phyloP scores from a whole-genome alignment of 1,140 invertebrate genomes.

The Drusus annulatus region DNA sequence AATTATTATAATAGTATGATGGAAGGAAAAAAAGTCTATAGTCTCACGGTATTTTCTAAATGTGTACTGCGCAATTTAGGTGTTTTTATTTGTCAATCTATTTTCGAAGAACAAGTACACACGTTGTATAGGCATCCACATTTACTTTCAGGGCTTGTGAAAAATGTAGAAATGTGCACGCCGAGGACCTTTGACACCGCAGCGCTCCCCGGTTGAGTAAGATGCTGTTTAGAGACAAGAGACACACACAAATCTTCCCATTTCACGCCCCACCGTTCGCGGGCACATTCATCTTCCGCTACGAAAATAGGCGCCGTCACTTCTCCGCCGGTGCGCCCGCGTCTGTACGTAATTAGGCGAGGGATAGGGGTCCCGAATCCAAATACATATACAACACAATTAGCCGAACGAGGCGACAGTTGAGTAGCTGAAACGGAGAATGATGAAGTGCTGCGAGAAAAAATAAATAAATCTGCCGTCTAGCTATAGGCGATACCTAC shows the following conservation, averaged over 20 bases:
- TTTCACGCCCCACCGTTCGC: slow-evolving; percentile 37
- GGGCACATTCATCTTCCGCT: slow-evolving; percentile 25
- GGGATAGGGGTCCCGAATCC: not conserved
- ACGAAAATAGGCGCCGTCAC: slow-evolving; percentile 31
- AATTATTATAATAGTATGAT: too few relatives aligned
- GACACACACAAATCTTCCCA: slow-evolving; percentile 41
- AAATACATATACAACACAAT: slow-evolving; percentile 36
- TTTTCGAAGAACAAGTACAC: too few relatives aligned
- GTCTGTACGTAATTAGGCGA: slow-evolving; percentile 36
- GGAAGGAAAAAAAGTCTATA: too few relatives aligned
- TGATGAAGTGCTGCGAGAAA: slow-evolving; percentile 20
- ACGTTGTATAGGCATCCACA: not conserved
- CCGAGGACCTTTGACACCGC: not conserved
- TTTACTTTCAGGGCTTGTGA: not conserved
- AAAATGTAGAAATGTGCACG: not conserved
- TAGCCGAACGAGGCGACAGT: slow-evolving; percentile 26
- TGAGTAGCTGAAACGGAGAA: slow-evolving; percentile 6
- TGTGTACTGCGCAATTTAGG: too few relatives aligned
- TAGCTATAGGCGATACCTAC: too few relatives aligned
- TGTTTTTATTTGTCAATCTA: too few relatives aligned
- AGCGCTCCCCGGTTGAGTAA: not conserved
- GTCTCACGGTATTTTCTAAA: too few relatives aligned
- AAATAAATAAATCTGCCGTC: not conserved
- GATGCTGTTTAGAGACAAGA: slow-evolving; percentile 27
- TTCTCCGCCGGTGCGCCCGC: not conserved